Evolutionary conservation across 2,797 vertebrate species (phyloP).

Genomic region (Pygocentrus nattereri): DNA sequence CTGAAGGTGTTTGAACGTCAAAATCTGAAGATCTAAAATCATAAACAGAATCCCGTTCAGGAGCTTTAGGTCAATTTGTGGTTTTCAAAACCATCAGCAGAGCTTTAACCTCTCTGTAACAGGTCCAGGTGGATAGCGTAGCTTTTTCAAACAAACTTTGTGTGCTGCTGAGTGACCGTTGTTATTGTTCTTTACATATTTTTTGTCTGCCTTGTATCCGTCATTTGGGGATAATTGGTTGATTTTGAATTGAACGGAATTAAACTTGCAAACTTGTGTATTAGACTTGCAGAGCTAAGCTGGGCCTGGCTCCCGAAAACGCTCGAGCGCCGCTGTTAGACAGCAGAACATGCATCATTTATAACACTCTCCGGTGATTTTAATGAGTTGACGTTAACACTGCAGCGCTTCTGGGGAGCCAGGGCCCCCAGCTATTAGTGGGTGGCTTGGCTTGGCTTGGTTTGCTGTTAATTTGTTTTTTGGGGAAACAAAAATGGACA

Average conservation of each 20-base stretch:
- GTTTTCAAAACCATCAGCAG: no score
- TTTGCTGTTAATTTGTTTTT: conserved; percentile 22
- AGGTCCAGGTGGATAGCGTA: no score
- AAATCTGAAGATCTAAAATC: no score
- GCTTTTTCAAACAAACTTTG: no score
- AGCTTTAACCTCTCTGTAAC: no score
- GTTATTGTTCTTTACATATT: neutral
- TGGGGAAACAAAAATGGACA: conserved; percentile 23
- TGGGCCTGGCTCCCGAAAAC: neutral
- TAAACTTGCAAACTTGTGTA: neutral
- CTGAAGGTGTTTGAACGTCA: no score
- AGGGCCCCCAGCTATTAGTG: conserved; percentile 20
- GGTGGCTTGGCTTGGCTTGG: conserved; percentile 22
- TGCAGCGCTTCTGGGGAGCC: neutral
- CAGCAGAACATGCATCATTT: conserved; percentile 11
- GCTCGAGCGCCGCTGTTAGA: neutral
- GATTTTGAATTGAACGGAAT: neutral
- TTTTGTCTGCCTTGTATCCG: neutral
- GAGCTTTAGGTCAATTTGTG: no score
- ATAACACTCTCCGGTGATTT: conserved; percentile 28
- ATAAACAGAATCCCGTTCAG: no score
- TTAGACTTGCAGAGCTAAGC: neutral
- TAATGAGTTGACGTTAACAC: conserved; percentile 16
- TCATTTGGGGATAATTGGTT: neutral
- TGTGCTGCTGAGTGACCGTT: neutral